Percentiles rank a stretch among this genome's conserved stretches.
Evolutionary conservation across 2,888 invertebrate genomes (phyloP).

Genomic region (Brachypalpus laphriformis): DNA sequence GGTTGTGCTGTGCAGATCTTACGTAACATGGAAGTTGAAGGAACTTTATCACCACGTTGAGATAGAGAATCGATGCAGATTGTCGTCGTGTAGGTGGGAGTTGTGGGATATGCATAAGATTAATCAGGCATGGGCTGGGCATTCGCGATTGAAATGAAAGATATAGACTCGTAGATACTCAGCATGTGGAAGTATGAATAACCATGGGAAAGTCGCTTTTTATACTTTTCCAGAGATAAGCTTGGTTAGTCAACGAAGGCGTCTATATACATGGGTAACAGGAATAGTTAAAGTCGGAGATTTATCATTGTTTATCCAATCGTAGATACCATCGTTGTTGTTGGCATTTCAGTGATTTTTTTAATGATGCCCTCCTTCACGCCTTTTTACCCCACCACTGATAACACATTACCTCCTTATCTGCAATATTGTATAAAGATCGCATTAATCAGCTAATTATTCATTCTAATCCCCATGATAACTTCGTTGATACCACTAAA

Average conservation of each 20-base stretch:
- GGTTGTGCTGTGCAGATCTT: slow-evolving; percentile 24
- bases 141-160: neutral
- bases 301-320: neutral
- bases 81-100: neutral
- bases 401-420: too few species aligned
- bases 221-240: neutral
- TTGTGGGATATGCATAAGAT: neutral
- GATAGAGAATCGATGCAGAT: neutral
- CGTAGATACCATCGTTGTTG: neutral
- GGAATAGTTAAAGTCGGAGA: neutral
- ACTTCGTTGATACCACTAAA: neutral
- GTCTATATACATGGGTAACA: neutral
- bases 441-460: neutral
- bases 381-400: too few species aligned
- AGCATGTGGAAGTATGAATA: neutral
- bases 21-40: slow-evolving; percentile 63
- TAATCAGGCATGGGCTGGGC: neutral
- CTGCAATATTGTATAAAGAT: neutral
- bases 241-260: neutral
- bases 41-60: slow-evolving; percentile 34
- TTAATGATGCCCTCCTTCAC: neutral
- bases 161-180: neutral
- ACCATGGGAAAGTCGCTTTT: neutral
- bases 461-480: neutral
- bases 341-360: too few species aligned